Evolutionary conservation across 2,888 invertebrate species (phyloP), one percentile per base, ranked within the genome.

Genomic region (Cephus sareptanus): DNA sequence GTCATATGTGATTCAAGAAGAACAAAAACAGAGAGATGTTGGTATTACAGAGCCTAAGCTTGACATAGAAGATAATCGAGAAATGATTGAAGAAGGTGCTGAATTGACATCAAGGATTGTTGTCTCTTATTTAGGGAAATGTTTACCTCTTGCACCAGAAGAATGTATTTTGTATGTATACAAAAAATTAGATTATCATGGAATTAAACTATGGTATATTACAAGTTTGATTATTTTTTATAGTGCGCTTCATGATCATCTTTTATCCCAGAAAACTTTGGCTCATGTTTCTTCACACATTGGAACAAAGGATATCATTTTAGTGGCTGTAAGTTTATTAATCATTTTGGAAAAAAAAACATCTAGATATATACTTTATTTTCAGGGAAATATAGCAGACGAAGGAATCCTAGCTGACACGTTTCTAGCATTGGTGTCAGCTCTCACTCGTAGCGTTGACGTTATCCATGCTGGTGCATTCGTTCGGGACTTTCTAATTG

Each of bases 401-500:
- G 92, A 93, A 35, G 89, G 92, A 40, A 96, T 95, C 0, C 91
- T 97, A 79, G 94, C 96, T 1, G 94, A 94, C 69, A 95, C 96
- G 34, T 95, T 99, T 79, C 94, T 95, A 88, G 98, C 98, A 0
- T 91, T 99, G 11, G 94, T 98, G 68, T 96, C 95, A 30, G 97
- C 97, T 0, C 90, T 99, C 9, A 92, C 94, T 1, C 92, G 93
- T 78, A 96, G 96, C 35, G 94, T 95, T 35, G 95, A 95, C 37
- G 91, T 93, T 71, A 93, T 94, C 76, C 93, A 94, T 77, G 94
- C 97, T 0, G 94, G 95, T 78, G 92, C 93, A 79, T 98, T 99
- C 92, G 94, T 99, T 1, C 93, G 96, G 77, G 99, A 99, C 90
- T 96, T 97, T 88, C 94, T 99, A 77, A 94, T 99, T 78, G 95